These are phyloP conservation scores for Pachliopta kotzebuea DNA, from an alignment of 2,888 invertebrate genomes.

Conservation along the genomic window DNA sequence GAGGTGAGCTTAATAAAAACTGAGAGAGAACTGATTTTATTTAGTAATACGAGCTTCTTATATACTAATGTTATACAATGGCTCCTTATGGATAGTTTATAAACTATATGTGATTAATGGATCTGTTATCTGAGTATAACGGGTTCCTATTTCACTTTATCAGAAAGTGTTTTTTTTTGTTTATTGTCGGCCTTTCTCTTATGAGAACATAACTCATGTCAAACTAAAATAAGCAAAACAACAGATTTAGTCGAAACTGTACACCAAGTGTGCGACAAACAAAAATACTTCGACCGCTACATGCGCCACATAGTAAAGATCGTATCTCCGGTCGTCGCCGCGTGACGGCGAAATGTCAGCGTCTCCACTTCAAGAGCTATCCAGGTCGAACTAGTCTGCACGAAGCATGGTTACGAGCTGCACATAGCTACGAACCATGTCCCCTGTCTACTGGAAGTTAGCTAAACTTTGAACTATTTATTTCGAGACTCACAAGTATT, in stretches of 20 bases:
- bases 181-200: too few species aligned
- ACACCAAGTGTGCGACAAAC: slow-evolving; percentile 3
- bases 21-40: too few species aligned
- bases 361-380: slow-evolving; percentile 12
- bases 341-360: slow-evolving; percentile 11
- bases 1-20: too few species aligned
- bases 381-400: slow-evolving; percentile 7
- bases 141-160: too few species aligned
- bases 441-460: neutral
- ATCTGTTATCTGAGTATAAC: too few species aligned
- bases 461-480: neutral
- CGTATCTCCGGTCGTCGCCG: neutral
- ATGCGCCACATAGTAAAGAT: slow-evolving; percentile 10
- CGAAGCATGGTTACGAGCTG: too few species aligned
- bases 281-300: slow-evolving; percentile 10
- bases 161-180: too few species aligned
- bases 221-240: slow-evolving; percentile 2
- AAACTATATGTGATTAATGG: too few species aligned
- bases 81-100: too few species aligned
- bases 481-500: too few species aligned
- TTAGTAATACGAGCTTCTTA: too few species aligned
- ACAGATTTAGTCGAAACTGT: neutral
- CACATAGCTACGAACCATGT: neutral
- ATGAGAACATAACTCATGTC: neutral
- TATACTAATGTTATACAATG: too few species aligned